A percentile compares a stretch with the other conserved stretches of the same genome.
phyloP scores from a whole-genome alignment of 1,140 invertebrate genomes.

The Holotrichia oblita region DNA sequence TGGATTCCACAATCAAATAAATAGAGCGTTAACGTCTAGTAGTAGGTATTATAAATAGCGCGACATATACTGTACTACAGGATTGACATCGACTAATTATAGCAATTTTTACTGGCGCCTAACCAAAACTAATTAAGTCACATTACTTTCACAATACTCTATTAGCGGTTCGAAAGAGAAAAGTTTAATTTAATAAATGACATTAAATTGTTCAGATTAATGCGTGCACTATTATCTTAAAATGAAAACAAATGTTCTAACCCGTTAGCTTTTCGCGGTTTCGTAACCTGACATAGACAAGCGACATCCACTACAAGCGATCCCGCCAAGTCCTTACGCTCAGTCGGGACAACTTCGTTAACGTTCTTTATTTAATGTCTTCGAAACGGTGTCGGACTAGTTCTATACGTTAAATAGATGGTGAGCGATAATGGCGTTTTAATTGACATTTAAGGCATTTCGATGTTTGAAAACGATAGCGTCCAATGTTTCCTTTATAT shows the following conservation, averaged over 20 bases:
- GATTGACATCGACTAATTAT: conserved; percentile 37
- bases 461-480: conserved; percentile 7
- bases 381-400: neutral
- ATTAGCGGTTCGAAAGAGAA: neutral
- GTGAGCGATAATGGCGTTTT: conserved; percentile 4
- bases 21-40: conserved; percentile 21
- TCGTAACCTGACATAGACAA: conserved; percentile 13
- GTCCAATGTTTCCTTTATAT: neutral
- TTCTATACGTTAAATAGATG: conserved; percentile 1
- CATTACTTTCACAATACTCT: conserved; percentile 11
- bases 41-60: neutral
- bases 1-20: conserved; percentile 27
- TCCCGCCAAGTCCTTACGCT: neutral
- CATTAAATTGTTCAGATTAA: conserved; percentile 28
- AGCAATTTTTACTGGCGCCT: conserved; percentile 39
- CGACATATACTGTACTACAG: neutral
- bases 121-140: conserved; percentile 38
- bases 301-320: neutral
- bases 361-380: conserved; percentile 12
- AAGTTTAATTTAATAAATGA: neutral
- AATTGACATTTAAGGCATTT: conserved; percentile 20
- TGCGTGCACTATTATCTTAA: conserved; percentile 8
- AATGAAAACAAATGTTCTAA: conserved; percentile 22
- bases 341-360: neutral
- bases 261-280: neutral